These are phyloP conservation scores for Arctopsyche grandis DNA, from an alignment of 1,140 invertebrate species.

Conservation along the genomic window DNA sequence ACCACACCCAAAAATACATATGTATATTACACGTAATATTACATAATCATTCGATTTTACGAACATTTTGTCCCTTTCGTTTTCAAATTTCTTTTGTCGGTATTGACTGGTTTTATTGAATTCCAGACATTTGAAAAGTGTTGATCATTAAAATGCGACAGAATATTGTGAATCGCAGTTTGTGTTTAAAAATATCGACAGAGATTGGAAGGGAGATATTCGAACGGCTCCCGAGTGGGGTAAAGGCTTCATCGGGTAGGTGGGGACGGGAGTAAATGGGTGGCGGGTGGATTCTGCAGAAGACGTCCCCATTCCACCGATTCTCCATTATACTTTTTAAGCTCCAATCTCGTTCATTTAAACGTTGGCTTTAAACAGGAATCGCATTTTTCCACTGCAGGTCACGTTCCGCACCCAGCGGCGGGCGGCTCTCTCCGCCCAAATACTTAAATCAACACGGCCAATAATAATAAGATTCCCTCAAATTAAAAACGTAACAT, in stretches of 20 bases:
- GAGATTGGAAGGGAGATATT: not conserved
- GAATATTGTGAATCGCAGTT: constrained; percentile 14
- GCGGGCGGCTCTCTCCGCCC: constrained; percentile 52
- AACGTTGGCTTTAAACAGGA: constrained; percentile 72
- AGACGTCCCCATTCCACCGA: constrained; percentile 21
- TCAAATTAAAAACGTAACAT: constrained; percentile 77
- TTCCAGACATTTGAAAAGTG: too few relatives aligned
- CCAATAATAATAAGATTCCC: constrained; percentile 71
- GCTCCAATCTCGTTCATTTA: constrained; percentile 73
- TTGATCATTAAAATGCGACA: not conserved
- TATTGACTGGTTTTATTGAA: too few relatives aligned
- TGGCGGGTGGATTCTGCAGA: not conserved
- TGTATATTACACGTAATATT: too few relatives aligned
- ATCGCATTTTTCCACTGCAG: constrained; percentile 73
- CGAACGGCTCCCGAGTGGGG: not conserved
- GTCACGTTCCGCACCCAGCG: constrained; percentile 67
- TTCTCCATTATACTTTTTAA: constrained; percentile 72
- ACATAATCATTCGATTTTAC: too few relatives aligned
- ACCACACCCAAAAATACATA: too few relatives aligned
- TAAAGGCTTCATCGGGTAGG: not conserved
- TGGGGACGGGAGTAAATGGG: not conserved
- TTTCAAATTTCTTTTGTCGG: too few relatives aligned
- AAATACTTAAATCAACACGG: constrained; percentile 73
- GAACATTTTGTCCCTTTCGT: too few relatives aligned
- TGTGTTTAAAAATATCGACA: not conserved